phyloP scores from a whole-genome alignment of 1,140 invertebrate species.

The Tetramorium simillimum region DNA sequence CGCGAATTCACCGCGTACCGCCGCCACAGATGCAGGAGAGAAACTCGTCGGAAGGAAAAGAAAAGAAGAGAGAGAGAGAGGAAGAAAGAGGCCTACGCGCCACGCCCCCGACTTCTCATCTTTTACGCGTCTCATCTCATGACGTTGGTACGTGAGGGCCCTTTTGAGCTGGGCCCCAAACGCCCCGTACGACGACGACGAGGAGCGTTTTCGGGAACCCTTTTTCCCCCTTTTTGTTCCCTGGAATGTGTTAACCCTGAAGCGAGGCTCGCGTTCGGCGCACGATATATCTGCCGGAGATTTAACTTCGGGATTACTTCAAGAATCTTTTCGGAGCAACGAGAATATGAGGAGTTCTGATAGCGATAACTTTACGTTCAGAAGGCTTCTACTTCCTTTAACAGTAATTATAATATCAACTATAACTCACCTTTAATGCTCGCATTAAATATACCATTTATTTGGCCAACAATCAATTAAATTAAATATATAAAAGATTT shows the following conservation, averaged over 20 bases:
- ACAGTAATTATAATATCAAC: background rate
- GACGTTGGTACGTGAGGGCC: conserved; percentile 66
- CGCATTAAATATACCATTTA: background rate
- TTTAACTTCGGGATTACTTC: conserved; percentile 43
- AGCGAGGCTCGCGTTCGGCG: conserved; percentile 56
- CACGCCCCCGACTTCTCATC: conserved; percentile 79
- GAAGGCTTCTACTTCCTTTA: background rate
- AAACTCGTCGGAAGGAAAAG: conserved; percentile 51
- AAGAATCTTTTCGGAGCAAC: conserved; percentile 48
- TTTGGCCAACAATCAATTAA: background rate
- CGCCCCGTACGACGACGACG: conserved; percentile 56
- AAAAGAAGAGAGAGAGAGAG: conserved; percentile 32
- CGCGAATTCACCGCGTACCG: conserved; percentile 66
- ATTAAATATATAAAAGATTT: background rate
- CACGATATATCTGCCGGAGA: conserved; percentile 52
- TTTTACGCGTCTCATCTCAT: conserved; percentile 79
- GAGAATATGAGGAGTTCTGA: conserved; percentile 9
- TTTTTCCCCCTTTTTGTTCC: conserved; percentile 58
- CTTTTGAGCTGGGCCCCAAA: conserved; percentile 64
- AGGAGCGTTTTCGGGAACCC: conserved; percentile 59
- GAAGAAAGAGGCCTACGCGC: conserved; percentile 59
- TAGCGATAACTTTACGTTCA: background rate
- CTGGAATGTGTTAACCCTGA: conserved; percentile 59
- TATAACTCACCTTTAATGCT: background rate
- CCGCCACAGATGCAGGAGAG: conserved; percentile 63